Percentiles rank a stretch among this genome's conserved stretches.
Conservation (phyloP, 2,888 invertebrate species). For the Neria commutata region DNA sequence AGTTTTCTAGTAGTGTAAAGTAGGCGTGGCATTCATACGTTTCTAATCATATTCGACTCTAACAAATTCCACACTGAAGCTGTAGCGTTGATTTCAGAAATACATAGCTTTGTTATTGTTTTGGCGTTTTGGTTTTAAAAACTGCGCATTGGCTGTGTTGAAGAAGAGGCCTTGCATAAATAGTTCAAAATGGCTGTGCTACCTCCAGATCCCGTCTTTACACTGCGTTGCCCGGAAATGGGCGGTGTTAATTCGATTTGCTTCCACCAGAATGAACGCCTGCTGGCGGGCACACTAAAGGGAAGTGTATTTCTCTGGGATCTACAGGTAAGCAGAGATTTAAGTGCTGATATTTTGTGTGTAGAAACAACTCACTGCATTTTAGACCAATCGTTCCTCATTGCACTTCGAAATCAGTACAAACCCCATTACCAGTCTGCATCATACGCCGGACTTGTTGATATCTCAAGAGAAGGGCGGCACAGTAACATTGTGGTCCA, state of each 20-base stretch:
- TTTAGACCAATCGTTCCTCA: slow-evolving; percentile 74
- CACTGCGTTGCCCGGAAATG: slow-evolving; percentile 73
- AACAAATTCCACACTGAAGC: no score
- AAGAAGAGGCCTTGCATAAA: no score
- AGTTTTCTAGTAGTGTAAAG: no score
- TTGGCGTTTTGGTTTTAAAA: no score
- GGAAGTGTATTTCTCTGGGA: slow-evolving; percentile 81
- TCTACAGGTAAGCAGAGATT: slow-evolving; percentile 68
- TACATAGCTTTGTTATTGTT: no score
- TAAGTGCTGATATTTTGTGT: background rate
- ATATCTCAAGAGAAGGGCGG: slow-evolving; percentile 80
- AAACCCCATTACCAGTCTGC: slow-evolving; percentile 61
- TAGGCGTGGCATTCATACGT: no score
- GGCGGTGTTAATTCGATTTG: slow-evolving; percentile 74
- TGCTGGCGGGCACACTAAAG: slow-evolving; percentile 76
- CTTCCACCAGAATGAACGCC: slow-evolving; percentile 71
- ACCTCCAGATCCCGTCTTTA: slow-evolving; percentile 76
- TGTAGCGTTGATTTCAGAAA: no score
- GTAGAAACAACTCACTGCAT: slow-evolving; percentile 34
- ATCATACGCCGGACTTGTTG: slow-evolving; percentile 67
- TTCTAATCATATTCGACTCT: no score
- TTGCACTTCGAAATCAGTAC: slow-evolving; percentile 71
- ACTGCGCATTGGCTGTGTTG: no score
- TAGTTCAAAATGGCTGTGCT: slow-evolving; percentile 68
- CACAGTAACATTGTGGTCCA: slow-evolving; percentile 70